Percentiles rank a stretch among this genome's conserved stretches.
Conservation (phyloP, 2,113 vertebrate genomes). For the Megaleporinus macrocephalus region DNA sequence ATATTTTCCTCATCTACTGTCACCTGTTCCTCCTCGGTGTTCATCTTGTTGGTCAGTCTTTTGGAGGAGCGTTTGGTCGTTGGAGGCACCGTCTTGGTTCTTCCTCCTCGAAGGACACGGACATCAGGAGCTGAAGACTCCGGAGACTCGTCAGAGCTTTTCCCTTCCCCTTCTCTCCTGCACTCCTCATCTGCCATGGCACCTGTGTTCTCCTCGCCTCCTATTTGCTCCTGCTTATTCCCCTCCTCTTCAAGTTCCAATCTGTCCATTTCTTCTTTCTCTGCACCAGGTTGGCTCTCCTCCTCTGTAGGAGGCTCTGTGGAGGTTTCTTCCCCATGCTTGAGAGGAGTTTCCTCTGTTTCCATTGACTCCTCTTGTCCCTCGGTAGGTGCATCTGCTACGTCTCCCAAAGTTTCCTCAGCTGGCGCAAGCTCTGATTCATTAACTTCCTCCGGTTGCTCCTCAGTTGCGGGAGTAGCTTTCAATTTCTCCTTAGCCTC, state of each 20-base stretch:
- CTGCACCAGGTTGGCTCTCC: not conserved
- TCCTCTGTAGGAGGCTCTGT: slow-evolving; percentile 15
- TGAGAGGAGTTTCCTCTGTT: not conserved
- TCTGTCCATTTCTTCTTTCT: not conserved
- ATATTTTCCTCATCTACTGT: slow-evolving; percentile 22
- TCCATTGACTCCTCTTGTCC: slow-evolving; percentile 7
- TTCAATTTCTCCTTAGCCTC: not conserved
- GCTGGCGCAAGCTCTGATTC: not conserved
- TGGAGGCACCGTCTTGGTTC: not conserved
- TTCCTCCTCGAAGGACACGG: slow-evolving; percentile 18
- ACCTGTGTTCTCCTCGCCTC: not conserved
- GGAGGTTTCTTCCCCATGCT: not conserved
- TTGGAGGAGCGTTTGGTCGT: slow-evolving; percentile 40
- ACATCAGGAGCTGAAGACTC: not conserved
- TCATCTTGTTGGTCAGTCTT: slow-evolving; percentile 40
- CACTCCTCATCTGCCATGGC: slow-evolving; percentile 25
- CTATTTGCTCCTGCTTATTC: not conserved
- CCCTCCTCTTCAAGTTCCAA: not conserved
- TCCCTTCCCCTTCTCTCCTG: slow-evolving; percentile 9
- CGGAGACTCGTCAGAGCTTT: not conserved
- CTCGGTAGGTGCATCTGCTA: not conserved
- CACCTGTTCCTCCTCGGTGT: not conserved
- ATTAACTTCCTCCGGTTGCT: not conserved
- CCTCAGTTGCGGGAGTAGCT: not conserved
- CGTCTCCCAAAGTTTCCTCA: not conserved